Evolutionary conservation across 1,140 invertebrate species (phyloP).

Genomic region (Monomorium pharaonis): DNA sequence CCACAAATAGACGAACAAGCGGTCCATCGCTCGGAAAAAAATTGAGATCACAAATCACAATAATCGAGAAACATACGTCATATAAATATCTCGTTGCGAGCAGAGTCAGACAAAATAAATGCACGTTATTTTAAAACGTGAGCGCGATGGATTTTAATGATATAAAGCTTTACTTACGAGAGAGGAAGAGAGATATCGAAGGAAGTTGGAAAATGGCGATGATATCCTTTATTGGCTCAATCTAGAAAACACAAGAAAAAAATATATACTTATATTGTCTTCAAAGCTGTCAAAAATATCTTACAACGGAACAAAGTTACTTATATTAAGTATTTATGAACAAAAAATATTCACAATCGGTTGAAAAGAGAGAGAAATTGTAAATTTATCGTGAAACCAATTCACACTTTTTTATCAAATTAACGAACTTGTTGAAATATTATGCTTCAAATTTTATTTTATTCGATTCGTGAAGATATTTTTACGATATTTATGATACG

Average conservation of each 20-base stretch:
- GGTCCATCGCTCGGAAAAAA: slow-evolving; percentile 5
- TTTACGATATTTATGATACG: too few species aligned
- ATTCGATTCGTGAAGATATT: too few species aligned
- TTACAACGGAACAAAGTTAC: neutral
- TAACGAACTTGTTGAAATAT: neutral
- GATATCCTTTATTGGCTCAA: neutral
- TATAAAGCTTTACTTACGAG: neutral
- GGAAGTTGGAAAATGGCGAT: neutral
- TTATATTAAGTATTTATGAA: too few species aligned
- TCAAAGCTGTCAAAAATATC: neutral
- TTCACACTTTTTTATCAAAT: neutral
- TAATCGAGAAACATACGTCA: slow-evolving; percentile 10
- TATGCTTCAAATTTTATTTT: too few species aligned
- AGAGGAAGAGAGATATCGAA: neutral
- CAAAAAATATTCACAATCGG: neutral
- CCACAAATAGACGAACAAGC: slow-evolving; percentile 24
- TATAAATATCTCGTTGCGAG: neutral
- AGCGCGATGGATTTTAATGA: neutral
- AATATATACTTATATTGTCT: neutral
- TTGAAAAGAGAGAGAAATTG: neutral
- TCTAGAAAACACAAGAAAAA: neutral
- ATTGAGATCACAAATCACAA: slow-evolving; percentile 36
- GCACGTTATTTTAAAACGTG: neutral
- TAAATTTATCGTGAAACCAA: neutral
- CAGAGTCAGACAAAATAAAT: neutral